Percentiles rank a stretch among this genome's conserved stretches.
Evolutionary conservation across 2,113 vertebrate genomes (phyloP).

Genomic region (Ciconia maguari): DNA sequence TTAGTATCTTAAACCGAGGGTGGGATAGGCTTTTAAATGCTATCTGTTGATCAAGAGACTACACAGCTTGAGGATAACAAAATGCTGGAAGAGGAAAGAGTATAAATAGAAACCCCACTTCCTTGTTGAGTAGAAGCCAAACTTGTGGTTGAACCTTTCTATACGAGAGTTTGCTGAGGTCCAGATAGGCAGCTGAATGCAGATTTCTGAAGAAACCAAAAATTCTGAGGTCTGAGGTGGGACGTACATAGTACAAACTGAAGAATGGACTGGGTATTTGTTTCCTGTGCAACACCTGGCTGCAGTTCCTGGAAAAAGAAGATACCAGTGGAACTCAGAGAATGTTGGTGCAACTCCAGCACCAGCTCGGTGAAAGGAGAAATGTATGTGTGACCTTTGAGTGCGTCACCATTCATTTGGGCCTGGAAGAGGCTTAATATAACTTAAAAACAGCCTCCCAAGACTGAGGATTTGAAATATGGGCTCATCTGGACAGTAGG

Average conservation of each 20-base stretch:
- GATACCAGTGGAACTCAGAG: background rate
- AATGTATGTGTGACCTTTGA: background rate
- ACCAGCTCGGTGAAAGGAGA: background rate
- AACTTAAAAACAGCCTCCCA: background rate
- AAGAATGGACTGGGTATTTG: background rate
- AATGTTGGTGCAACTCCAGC: background rate
- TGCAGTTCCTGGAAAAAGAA: background rate
- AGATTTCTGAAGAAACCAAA: background rate
- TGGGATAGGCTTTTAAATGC: background rate
- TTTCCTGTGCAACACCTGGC: background rate
- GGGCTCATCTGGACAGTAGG: background rate
- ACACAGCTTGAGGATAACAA: slow-evolving; percentile 25
- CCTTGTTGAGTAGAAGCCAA: slow-evolving; percentile 58
- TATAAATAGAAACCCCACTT: slow-evolving; percentile 66
- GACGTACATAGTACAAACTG: background rate
- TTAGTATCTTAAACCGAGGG: background rate
- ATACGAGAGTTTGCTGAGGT: background rate
- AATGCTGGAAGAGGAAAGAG: slow-evolving; percentile 55
- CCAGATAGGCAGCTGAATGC: background rate
- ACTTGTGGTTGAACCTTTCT: slow-evolving; percentile 27
- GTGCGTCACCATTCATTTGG: background rate
- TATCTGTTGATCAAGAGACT: slow-evolving; percentile 10
- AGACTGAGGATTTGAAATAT: background rate
- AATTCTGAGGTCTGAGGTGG: background rate
- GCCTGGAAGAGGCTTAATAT: background rate